phyloP scores from a whole-genome alignment of 1,140 invertebrate species.

The Ganaspis sp. region DNA sequence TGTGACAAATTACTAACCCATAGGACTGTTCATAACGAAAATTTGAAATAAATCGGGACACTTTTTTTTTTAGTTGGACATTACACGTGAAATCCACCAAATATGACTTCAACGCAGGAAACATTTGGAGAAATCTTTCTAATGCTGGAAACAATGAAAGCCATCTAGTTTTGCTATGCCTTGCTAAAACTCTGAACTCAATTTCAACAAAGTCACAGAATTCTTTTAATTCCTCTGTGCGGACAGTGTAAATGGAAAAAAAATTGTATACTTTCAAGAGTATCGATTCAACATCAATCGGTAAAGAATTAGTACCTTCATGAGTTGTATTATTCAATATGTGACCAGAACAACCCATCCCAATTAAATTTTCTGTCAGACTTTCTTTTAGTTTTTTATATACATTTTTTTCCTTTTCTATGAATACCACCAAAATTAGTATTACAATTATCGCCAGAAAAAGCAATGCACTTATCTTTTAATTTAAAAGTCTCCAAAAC shows the following conservation, averaged over 20 bases:
- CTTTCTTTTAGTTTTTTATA: constrained; percentile 31
- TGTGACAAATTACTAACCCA: too few species aligned
- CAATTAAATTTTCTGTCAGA: constrained; percentile 43
- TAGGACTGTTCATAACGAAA: too few species aligned
- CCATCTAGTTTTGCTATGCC: constrained; percentile 46
- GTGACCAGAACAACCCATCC: constrained; percentile 56
- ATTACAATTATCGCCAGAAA: constrained; percentile 54
- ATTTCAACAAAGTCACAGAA: constrained; percentile 59
- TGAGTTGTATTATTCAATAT: constrained; percentile 64
- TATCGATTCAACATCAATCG: constrained; percentile 59
- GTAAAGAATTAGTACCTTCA: constrained; percentile 56
- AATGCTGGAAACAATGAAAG: constrained; percentile 50
- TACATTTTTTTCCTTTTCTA: constrained; percentile 37
- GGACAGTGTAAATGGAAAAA: constrained; percentile 63
- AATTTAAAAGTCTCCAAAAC: constrained; percentile 41
- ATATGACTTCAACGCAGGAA: too few species aligned
- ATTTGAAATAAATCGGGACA: too few species aligned
- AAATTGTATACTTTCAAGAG: constrained; percentile 59
- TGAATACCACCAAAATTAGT: constrained; percentile 49
- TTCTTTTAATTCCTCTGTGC: constrained; percentile 58
- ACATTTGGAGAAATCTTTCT: constrained; percentile 54
- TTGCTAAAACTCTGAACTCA: constrained; percentile 51
- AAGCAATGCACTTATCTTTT: constrained; percentile 51
- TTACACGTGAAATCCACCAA: too few species aligned
- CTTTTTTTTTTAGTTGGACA: too few species aligned